phyloP scores from a whole-genome alignment of 2,113 vertebrate genomes.

The Cephalophus harveyi region DNA sequence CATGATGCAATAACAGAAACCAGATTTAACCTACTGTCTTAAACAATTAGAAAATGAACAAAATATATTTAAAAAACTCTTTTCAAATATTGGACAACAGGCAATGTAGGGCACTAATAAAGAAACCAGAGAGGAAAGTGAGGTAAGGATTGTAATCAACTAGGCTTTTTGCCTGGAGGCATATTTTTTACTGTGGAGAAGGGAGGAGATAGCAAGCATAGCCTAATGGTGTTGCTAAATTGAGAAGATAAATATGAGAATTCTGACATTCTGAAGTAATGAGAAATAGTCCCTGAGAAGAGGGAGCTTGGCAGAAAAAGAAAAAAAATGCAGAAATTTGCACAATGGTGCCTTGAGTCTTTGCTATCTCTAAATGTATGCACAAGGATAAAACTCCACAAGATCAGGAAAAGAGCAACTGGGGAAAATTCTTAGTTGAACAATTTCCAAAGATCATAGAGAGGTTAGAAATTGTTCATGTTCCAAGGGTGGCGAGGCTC shows the following conservation, averaged over 20 bases:
- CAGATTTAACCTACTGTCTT: not conserved
- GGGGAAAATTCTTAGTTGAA: not conserved
- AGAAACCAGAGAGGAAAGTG: not conserved
- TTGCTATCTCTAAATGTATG: not conserved
- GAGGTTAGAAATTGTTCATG: not conserved
- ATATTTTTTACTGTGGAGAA: not conserved
- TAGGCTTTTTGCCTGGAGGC: not conserved
- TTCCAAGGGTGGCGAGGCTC: not conserved
- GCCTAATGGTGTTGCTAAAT: not conserved
- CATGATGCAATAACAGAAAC: not conserved
- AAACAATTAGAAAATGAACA: slow-evolving; percentile 2
- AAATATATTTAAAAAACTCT: not conserved
- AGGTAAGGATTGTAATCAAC: not conserved
- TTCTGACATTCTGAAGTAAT: not conserved
- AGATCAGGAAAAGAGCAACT: not conserved
- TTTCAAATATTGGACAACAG: not conserved
- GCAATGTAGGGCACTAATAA: not conserved
- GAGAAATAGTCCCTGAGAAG: not conserved
- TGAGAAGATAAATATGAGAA: not conserved
- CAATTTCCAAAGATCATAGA: not conserved
- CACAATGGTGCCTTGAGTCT: not conserved
- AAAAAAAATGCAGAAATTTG: not conserved
- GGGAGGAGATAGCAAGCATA: not conserved
- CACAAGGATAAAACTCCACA: not conserved
- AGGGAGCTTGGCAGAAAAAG: not conserved